Evolutionary conservation across 92 coral and sea anemone species (phyloP), one percentile per base, ranked within the genome.

Genomic region (Ricordea florida): DNA sequence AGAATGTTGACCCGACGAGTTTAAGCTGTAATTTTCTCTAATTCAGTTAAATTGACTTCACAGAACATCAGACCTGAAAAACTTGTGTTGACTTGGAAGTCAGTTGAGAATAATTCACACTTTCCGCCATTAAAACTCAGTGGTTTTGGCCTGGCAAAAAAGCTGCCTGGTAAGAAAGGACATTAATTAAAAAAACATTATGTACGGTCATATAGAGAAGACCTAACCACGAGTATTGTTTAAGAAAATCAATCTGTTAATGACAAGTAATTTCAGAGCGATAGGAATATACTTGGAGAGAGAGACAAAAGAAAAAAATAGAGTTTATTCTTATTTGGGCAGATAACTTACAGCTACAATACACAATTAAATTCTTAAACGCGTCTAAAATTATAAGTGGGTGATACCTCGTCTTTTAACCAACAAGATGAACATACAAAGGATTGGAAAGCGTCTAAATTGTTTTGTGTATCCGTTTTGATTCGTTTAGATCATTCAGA

Each of bases 11-110:
- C 29, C 10, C 17, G 13, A 50, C 15, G 5, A 6, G 0, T 47
- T 21, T 44, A 2, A 15, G 23, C 27, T 8, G 27, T 10, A 42
- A 21, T 15, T 6, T 24, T 13, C 18, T 5, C 15, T 32, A 36
- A 13, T 10, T 41, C 2, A 33, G 2, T 49, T 22, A 17, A 15
- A 17, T 25, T 37, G 1, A 50, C 14, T 24, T 73, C 48, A 18
- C 76, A 90, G 96, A 87, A 90, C 38, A 82, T 90, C 22, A 66
- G 88, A 69, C 96, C 96, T 41, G 92, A 90, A 72, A 87, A 82
- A 62, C 49, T 87, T 36, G 49, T 87, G 40, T 35, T 90, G 37
- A 47, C 83, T 25, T 83, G 92, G 88, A 78, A 42, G 60, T 80
- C 87, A 6, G 73, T 46, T 27, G 73, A 82, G 26, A 58, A 62